Conservation (phyloP, 2,113 vertebrate genomes). For the Ptilonorhynchus violaceus region DNA sequence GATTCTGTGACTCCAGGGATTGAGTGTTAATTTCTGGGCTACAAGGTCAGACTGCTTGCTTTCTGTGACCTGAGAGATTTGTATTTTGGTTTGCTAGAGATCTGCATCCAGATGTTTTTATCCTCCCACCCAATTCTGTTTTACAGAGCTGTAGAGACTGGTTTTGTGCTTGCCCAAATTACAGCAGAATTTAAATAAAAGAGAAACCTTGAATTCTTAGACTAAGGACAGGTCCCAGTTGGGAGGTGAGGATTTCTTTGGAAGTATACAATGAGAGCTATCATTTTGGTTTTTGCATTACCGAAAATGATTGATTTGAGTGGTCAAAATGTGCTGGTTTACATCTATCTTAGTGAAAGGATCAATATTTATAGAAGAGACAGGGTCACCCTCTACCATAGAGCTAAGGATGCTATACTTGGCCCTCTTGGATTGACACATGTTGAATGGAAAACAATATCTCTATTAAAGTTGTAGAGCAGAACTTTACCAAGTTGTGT, state of each 20-base stretch:
- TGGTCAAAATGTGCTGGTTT: not conserved
- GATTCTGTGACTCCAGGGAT: not conserved
- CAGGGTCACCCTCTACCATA: not conserved
- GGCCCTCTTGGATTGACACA: not conserved
- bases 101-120: not conserved
- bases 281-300: rapidly evolving
- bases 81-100: not conserved
- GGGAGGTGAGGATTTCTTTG: not conserved
- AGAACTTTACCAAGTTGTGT: not conserved
- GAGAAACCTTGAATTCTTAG: not conserved
- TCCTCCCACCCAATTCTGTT: not conserved
- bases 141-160: not conserved
- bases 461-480: not conserved
- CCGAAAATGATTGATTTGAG: not conserved
- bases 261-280: not conserved
- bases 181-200: not conserved
- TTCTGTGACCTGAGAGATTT: not conserved
- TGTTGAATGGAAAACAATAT: not conserved
- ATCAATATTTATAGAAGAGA: not conserved
- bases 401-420: not conserved
- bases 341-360: not conserved
- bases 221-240: not conserved
- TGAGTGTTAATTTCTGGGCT: not conserved
- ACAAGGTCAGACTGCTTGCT: not conserved
- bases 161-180: not conserved